phyloP scores from a whole-genome alignment of 2,888 invertebrate species.

The Osmoderma eremita region DNA sequence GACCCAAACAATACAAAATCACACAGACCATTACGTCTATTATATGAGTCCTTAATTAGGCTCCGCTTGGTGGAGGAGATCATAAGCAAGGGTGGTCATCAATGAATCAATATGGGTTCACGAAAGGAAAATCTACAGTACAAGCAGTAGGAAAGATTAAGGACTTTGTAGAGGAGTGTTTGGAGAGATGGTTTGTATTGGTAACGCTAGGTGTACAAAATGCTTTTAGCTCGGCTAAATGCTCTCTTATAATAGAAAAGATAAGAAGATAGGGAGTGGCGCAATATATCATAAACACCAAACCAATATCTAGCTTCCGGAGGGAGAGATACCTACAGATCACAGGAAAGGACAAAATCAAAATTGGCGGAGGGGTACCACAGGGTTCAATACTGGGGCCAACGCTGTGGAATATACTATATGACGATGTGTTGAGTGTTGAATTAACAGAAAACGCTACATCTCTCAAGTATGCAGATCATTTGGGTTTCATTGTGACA shows the following conservation, averaged over 20 bases:
- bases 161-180: too few species aligned
- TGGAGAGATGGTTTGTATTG: too few species aligned
- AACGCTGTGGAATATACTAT: conserved; percentile 38
- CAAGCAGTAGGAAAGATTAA: too few species aligned
- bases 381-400: conserved; percentile 40
- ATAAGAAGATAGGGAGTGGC: background rate
- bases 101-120: too few species aligned
- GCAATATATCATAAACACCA: conserved; percentile 24
- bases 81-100: too few species aligned
- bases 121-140: too few species aligned
- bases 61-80: too few species aligned
- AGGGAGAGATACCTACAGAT: conserved; percentile 13
- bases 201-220: background rate
- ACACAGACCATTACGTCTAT: too few species aligned
- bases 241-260: conserved; percentile 11
- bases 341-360: background rate
- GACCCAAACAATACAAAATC: too few species aligned
- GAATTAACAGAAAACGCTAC: conserved; percentile 16
- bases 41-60: too few species aligned
- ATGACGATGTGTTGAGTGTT: conserved; percentile 34
- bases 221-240: background rate
- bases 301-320: conserved; percentile 26
- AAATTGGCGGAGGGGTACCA: conserved; percentile 28
- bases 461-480: conserved; percentile 16
- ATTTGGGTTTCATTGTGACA: conserved; percentile 4